These are phyloP conservation scores for Gambusia holbrooki DNA, from an alignment of 2,113 vertebrate genomes.

Conservation along the genomic window DNA sequence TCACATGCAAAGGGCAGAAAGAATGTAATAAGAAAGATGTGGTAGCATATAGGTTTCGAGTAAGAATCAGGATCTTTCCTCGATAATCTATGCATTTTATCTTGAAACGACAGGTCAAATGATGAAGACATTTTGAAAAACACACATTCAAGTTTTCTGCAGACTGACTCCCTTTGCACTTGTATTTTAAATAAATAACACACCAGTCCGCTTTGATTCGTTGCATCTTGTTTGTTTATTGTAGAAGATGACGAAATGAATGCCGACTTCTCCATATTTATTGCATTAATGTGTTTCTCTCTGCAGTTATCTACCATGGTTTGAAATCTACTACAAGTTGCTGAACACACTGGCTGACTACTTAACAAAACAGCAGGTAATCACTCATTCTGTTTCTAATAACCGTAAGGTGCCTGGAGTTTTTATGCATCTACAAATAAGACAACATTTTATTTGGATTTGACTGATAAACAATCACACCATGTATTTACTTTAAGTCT, in stretches of 20 bases:
- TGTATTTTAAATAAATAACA: constrained; percentile 3
- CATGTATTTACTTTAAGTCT: constrained; percentile 37
- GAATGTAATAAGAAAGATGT: constrained; percentile 64
- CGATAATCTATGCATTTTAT: constrained; percentile 7
- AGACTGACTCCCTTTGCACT: neutral
- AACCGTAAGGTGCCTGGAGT: neutral
- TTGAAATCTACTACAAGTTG: constrained; percentile 98
- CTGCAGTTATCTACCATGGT: constrained; percentile 95
- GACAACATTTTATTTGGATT: constrained; percentile 14
- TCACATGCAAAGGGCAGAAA: constrained; percentile 45
- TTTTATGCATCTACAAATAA: neutral
- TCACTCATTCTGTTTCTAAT: neutral
- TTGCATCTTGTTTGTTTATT: neutral
- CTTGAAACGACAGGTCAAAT: constrained; percentile 31
- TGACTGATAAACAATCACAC: constrained; percentile 31
- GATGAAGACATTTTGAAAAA: constrained; percentile 13
- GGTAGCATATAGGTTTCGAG: constrained; percentile 29
- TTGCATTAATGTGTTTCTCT: constrained; percentile 28
- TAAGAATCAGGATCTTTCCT: constrained; percentile 15
- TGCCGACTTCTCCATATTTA: constrained; percentile 7
- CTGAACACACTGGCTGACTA: constrained; percentile 97
- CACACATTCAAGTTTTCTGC: neutral
- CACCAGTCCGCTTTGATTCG: constrained; percentile 16
- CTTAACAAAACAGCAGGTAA: constrained; percentile 94
- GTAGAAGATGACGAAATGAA: constrained; percentile 4